Conservation (phyloP, 1,140 invertebrate genomes). For the Leptinotarsa lineolata region DNA sequence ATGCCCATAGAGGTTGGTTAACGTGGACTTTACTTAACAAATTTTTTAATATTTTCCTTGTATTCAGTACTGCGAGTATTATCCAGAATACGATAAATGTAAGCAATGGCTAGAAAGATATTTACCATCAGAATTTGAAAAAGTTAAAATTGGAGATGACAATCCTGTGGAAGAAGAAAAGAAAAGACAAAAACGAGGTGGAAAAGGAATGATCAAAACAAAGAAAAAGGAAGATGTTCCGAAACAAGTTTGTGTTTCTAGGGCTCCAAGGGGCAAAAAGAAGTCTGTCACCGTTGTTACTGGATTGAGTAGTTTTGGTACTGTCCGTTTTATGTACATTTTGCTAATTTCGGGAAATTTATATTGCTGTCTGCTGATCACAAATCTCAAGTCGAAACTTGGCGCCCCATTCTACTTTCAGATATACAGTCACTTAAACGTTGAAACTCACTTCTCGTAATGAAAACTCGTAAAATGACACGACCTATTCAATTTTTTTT, state of each 20-base stretch:
- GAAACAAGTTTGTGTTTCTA: constrained; percentile 81
- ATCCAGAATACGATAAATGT: constrained; percentile 96
- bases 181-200: constrained; percentile 88
- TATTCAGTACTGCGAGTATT: constrained; percentile 91
- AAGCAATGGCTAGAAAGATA: constrained; percentile 95
- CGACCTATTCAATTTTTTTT: no score
- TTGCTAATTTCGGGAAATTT: neutral
- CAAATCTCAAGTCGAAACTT: no score
- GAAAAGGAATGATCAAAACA: constrained; percentile 85
- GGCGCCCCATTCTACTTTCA: no score
- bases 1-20: constrained; percentile 83
- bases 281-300: constrained; percentile 95
- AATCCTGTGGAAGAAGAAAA: constrained; percentile 86
- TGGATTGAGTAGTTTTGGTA: constrained; percentile 87
- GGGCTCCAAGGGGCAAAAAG: constrained; percentile 96
- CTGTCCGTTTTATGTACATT: constrained; percentile 37
- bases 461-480: no score
- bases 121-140: constrained; percentile 91
- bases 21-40: neutral
- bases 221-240: constrained; percentile 85
- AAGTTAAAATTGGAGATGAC: constrained; percentile 76
- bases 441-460: no score
- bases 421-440: no score
- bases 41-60: constrained; percentile 20
- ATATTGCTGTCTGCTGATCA: no score